Base-by-base conservation (phyloP, 2,797 vertebrate species). In the Catostomus latipinnis region DNA sequence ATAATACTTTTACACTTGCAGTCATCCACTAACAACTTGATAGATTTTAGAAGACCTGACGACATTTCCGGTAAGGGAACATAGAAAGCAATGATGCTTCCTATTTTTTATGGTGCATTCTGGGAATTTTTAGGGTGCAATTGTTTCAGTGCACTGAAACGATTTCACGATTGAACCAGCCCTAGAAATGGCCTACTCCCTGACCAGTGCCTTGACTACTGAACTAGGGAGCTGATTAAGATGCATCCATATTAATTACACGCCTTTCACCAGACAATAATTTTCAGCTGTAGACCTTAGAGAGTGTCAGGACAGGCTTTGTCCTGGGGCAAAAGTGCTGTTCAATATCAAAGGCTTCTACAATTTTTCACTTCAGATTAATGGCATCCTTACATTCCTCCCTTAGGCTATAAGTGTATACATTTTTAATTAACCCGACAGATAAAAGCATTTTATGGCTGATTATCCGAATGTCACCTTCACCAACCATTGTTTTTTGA, bases 391-490 rank as follows among this genome's bases (percentile, higher is more conserved):
- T 8, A 67, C 3, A 6, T 54, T 57, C 53, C 16, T n/a, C 43
- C 74, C 74, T 67, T 8, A 48, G 14, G 74, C 12, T 57, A 11
- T 67, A 67, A 34, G 52, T 57, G 43, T 67, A 76, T 49, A n/a
- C 43, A 57, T 67, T 48, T 67, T 76, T 67, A 57, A 67, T 76
- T 76, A 57, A 48, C 46, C 65, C 18, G 14, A 75, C 34, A 63
- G 18, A 52, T 52, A 10, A 4, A 53, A 53, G 52, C 52, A 6
- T 45, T 76, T 46, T 9, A 12, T 72, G 43, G 11, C 73, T 75
- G 61, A 10, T 14, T 66, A 66, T 56, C 34, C 1, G 14, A 54
- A 43, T 76, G 74, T 76, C 63, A 76, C 63, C 74, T 76, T 67
- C 6, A 6, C 43, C 53, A 9, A 53, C 45, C 61, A 13, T 48